A percentile compares a stretch with the other conserved stretches of the same genome.
Conservation (phyloP, 1,140 invertebrate species). For the Zaprionus ghesquierei region DNA sequence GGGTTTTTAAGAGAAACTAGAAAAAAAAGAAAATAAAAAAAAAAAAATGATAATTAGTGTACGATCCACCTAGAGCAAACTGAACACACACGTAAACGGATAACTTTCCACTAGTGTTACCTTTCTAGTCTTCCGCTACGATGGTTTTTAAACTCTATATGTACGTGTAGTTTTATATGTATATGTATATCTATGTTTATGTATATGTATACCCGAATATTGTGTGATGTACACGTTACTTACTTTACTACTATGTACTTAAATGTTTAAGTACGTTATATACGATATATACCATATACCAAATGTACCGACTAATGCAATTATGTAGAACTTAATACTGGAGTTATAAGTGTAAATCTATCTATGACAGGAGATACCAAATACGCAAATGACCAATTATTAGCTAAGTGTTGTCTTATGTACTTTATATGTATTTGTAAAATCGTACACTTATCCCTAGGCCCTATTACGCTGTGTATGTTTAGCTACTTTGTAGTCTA, state of each 20-base stretch:
- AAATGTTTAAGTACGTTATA: constrained; percentile 12
- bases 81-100: constrained; percentile 52
- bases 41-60: constrained; percentile 8
- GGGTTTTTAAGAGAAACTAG: constrained; percentile 4
- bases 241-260: constrained; percentile 48
- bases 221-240: constrained; percentile 71
- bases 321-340: constrained; percentile 55
- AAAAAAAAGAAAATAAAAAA: not conserved
- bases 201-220: constrained; percentile 40
- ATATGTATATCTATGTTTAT: constrained; percentile 29
- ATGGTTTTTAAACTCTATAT: constrained; percentile 58
- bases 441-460: not conserved
- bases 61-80: constrained; percentile 13
- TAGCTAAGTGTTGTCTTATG: constrained; percentile 61
- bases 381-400: constrained; percentile 64
- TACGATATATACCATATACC: constrained; percentile 41
- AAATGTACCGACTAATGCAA: constrained; percentile 65
- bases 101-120: constrained; percentile 79
- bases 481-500: constrained; percentile 28
- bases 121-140: constrained; percentile 72
- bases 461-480: constrained; percentile 14
- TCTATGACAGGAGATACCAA: constrained; percentile 14
- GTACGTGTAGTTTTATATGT: constrained; percentile 37
- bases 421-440: constrained; percentile 18
- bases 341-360: constrained; percentile 17